Conservation (phyloP, 2,113 vertebrate genomes). For the Xenopus laevis region DNA sequence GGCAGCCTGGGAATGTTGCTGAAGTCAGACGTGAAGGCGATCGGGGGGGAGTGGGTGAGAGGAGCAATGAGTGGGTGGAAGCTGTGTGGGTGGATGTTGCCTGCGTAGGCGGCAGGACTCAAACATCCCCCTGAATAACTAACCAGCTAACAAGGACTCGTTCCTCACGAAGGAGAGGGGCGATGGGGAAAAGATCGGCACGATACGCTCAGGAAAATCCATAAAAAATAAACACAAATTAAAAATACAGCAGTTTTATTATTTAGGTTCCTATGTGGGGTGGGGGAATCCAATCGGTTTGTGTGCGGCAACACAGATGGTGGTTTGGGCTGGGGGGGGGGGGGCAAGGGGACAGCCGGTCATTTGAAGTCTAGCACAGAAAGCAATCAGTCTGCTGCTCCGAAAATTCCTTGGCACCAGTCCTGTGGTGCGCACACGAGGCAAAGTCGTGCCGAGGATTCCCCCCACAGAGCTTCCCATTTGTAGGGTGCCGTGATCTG, state of each 20-base stretch:
- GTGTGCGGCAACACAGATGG: neutral
- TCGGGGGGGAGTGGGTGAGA: slow-evolving; percentile 48
- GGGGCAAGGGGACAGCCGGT: no score
- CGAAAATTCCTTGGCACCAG: slow-evolving; percentile 9
- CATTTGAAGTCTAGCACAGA: neutral
- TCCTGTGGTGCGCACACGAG: neutral
- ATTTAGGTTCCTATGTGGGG: no score
- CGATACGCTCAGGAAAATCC: neutral
- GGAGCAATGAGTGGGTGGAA: no score
- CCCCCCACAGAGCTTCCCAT: neutral
- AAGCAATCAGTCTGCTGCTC: neutral
- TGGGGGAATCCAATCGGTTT: no score
- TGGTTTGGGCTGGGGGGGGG: neutral
- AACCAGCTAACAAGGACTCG: slow-evolving; percentile 48
- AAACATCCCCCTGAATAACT: slow-evolving; percentile 65
- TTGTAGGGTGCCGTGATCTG: no score
- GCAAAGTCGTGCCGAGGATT: no score
- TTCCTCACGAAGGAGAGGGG: neutral
- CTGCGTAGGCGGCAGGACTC: slow-evolving; percentile 61
- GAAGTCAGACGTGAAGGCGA: slow-evolving; percentile 26
- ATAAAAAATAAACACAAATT: neutral
- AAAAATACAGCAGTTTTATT: no score
- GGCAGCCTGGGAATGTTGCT: slow-evolving; percentile 27
- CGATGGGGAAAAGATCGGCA: neutral
- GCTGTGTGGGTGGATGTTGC: slow-evolving; percentile 55